Conservation (phyloP, 1,140 invertebrate species). For the Dolichoris vasculosae region DNA sequence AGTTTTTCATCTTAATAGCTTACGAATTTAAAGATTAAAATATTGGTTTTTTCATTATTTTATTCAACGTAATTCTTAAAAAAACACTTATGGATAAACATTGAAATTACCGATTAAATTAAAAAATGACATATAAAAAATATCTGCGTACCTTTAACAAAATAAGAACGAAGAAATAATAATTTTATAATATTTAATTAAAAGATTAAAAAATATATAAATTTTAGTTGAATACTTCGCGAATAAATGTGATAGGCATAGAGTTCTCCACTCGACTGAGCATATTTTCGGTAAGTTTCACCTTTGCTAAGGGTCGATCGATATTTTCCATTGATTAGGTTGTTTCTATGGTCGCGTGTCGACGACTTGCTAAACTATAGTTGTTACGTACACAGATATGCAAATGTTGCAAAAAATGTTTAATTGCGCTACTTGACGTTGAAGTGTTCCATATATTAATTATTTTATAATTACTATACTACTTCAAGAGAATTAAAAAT, state of each 20-base stretch:
- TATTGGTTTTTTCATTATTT: too few species aligned
- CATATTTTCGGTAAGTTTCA: slow-evolving; percentile 55
- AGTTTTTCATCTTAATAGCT: too few species aligned
- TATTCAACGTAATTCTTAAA: too few species aligned
- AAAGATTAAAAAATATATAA: background rate
- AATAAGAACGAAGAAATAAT: slow-evolving; percentile 18
- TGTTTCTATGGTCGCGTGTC: slow-evolving; percentile 60
- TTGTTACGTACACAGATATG: background rate
- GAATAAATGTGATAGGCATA: slow-evolving; percentile 46
- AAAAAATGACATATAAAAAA: background rate
- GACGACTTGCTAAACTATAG: slow-evolving; percentile 25
- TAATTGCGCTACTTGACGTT: background rate
- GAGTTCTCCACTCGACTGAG: slow-evolving; percentile 58
- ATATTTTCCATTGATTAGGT: slow-evolving; percentile 64
- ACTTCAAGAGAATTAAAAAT: too few species aligned
- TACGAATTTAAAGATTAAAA: too few species aligned
- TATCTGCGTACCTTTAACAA: background rate
- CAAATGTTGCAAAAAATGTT: slow-evolving; percentile 18
- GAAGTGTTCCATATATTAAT: too few species aligned
- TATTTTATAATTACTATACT: too few species aligned
- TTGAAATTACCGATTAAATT: too few species aligned
- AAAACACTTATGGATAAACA: too few species aligned
- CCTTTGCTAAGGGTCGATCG: slow-evolving; percentile 60
- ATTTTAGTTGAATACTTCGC: background rate
- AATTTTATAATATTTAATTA: background rate